A percentile compares a stretch with the other conserved stretches of the same genome.
These are phyloP conservation scores for Callopanchax toddi DNA, from an alignment of 2,113 vertebrate species.

Conservation along the genomic window DNA sequence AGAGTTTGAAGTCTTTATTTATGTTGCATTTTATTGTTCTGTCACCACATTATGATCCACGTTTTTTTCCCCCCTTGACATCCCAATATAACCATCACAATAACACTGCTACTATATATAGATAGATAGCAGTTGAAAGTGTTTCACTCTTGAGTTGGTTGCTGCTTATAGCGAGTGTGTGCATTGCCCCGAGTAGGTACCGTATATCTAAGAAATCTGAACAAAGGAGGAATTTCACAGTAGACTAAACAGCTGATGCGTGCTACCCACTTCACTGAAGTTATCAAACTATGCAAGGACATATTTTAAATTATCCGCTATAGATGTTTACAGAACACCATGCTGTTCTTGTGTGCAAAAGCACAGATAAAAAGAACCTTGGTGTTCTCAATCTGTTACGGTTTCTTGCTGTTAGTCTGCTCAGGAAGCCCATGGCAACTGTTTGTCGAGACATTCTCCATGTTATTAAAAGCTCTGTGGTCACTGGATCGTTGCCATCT, in stretches of 20 bases:
- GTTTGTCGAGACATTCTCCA: slow-evolving; percentile 65
- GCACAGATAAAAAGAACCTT: slow-evolving; percentile 12
- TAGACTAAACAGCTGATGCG: slow-evolving; percentile 5
- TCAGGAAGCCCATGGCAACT: slow-evolving; percentile 59
- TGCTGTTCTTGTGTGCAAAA: slow-evolving; percentile 22
- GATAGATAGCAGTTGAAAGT: slow-evolving; percentile 14
- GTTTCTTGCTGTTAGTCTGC: slow-evolving; percentile 29
- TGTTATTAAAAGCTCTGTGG: slow-evolving; percentile 70
- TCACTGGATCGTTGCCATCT: slow-evolving; percentile 63
- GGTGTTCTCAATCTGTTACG: slow-evolving; percentile 11
- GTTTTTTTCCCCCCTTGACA: slow-evolving; percentile 10
- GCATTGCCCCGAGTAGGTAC: slow-evolving; percentile 31
- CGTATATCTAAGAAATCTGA: slow-evolving; percentile 22
- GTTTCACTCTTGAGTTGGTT: slow-evolving; percentile 3
- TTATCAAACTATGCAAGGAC: slow-evolving; percentile 37
- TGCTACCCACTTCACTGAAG: slow-evolving; percentile 47
- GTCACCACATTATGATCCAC: slow-evolving; percentile 15
- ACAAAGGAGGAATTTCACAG: slow-evolving; percentile 27
- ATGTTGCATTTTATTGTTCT: slow-evolving; percentile 12
- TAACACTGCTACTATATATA: neutral
- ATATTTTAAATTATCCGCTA: slow-evolving; percentile 9
- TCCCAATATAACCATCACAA: slow-evolving; percentile 17
- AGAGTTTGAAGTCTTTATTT: slow-evolving; percentile 3
- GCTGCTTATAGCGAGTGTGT: slow-evolving; percentile 15
- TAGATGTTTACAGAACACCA: slow-evolving; percentile 19